These are phyloP conservation scores for Phalloptychus januarius DNA, from an alignment of 2,797 vertebrate genomes.

Conservation along the genomic window DNA sequence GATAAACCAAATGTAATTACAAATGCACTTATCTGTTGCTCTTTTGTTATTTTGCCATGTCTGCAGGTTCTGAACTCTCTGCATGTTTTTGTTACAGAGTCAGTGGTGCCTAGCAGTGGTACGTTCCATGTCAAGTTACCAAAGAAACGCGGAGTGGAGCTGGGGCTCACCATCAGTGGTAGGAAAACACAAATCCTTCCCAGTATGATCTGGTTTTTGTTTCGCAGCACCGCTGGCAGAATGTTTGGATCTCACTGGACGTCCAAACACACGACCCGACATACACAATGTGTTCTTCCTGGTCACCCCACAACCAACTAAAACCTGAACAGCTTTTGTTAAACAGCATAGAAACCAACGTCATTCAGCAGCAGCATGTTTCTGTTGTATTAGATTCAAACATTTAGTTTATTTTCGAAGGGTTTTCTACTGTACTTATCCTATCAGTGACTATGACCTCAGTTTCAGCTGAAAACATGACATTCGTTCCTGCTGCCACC, in stretches of 20 bases:
- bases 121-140: constrained; percentile 98
- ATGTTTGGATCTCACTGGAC: constrained; percentile 27
- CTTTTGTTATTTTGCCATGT: neutral
- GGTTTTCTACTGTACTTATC: neutral
- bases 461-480: neutral
- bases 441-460: neutral
- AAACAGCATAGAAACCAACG: neutral
- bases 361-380: neutral
- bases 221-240: constrained; percentile 5
- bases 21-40: constrained; percentile 9
- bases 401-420: neutral
- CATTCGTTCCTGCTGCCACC: neutral
- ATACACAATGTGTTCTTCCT: neutral
- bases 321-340: constrained; percentile 20
- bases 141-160: constrained; percentile 95
- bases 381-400: neutral
- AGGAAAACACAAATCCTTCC: constrained; percentile 53
- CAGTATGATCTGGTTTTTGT: constrained; percentile 28
- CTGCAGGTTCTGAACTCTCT: neutral
- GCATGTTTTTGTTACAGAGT: constrained; percentile 80
- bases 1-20: neutral
- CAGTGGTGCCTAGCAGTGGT: constrained; percentile 96
- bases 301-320: neutral
- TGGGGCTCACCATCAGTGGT: constrained; percentile 98
- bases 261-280: neutral